These are phyloP conservation scores for Argyresthia albistria DNA, from an alignment of 2,888 invertebrate species.

Conservation along the genomic window DNA sequence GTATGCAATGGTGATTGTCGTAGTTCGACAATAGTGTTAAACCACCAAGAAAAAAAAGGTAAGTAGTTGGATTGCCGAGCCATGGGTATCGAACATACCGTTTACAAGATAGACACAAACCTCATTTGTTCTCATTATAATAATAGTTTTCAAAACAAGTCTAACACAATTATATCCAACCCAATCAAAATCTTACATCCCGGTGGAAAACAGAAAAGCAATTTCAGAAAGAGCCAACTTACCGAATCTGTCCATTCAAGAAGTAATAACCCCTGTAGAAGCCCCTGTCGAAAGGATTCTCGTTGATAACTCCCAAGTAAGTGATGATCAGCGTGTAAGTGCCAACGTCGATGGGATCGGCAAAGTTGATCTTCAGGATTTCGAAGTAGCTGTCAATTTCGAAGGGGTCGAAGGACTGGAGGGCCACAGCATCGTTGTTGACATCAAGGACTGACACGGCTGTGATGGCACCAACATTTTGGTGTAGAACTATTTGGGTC, in stretches of 20 bases:
- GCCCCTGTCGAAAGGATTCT: constrained; percentile 52
- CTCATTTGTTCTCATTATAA: no score
- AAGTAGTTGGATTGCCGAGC: no score
- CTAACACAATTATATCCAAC: no score
- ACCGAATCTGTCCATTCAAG: constrained; percentile 30
- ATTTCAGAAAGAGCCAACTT: background rate
- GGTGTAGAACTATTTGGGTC: constrained; percentile 49
- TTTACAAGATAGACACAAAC: no score
- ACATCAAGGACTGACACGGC: constrained; percentile 26
- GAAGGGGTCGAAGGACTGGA: constrained; percentile 28
- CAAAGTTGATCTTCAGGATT: constrained; percentile 41
- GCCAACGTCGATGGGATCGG: constrained; percentile 26
- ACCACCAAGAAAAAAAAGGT: no score
- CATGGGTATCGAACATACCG: no score
- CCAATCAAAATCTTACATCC: no score
- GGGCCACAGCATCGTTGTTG: constrained; percentile 21
- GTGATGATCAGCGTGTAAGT: constrained; percentile 37
- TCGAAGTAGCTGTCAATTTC: constrained; percentile 42
- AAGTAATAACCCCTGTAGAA: constrained; percentile 60
- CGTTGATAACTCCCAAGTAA: constrained; percentile 42
- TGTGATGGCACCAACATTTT: constrained; percentile 42
- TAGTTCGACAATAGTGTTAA: no score
- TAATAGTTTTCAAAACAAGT: no score
- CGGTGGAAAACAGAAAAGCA: no score
- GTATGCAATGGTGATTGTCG: no score